phyloP scores from a whole-genome alignment of 2,113 vertebrate species.

The Syngnathoides biaculeatus region DNA sequence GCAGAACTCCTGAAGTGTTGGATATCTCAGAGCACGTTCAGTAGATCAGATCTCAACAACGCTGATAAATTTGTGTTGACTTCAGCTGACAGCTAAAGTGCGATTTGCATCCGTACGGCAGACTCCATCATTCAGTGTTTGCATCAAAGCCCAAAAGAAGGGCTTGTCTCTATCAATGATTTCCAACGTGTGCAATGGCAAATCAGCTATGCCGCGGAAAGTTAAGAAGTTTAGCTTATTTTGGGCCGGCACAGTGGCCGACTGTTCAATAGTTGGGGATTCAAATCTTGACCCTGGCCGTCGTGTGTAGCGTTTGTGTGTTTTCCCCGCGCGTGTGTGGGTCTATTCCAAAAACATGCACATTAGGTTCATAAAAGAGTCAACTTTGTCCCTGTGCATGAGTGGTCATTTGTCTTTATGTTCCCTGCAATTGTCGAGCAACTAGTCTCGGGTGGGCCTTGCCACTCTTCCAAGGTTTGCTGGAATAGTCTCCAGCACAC shows the following conservation, averaged over 20 bases:
- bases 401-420: not conserved
- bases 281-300: not conserved
- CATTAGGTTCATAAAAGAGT: not conserved
- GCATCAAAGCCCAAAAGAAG: constrained; percentile 37
- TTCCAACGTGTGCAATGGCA: too few relatives aligned
- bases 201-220: too few relatives aligned
- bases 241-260: too few relatives aligned
- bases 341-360: not conserved
- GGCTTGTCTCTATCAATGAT: constrained; percentile 32
- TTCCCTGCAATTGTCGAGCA: too few relatives aligned
- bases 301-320: not conserved
- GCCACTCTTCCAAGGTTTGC: too few relatives aligned
- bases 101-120: constrained; percentile 30
- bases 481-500: too few relatives aligned
- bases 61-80: constrained; percentile 56
- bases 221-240: too few relatives aligned
- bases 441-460: too few relatives aligned
- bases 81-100: constrained; percentile 57
- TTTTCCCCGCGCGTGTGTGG: not conserved
- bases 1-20: constrained; percentile 13
- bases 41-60: constrained; percentile 48
- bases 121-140: constrained; percentile 34
- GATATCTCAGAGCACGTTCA: constrained; percentile 24
- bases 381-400: not conserved
- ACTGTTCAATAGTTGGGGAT: not conserved